Evolutionary conservation across 2,888 invertebrate genomes (phyloP), one percentile per base, ranked within the genome.

Genomic region (Psylliodes chrysocephalus): DNA sequence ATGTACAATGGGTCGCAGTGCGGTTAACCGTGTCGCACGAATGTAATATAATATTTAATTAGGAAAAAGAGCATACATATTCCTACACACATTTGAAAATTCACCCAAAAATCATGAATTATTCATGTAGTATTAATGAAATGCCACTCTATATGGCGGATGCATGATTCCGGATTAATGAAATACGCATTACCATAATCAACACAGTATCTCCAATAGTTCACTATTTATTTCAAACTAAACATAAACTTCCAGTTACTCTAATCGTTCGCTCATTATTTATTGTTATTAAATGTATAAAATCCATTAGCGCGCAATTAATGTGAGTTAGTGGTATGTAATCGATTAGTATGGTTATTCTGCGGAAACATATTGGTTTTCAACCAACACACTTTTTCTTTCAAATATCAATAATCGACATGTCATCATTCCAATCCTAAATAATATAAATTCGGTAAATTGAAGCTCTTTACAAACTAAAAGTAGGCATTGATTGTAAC

Each of bases 171-270:
- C n/a, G n/a, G 47, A 49, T 15, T 49, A 49, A 49, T 49, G 28
- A 28, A 49, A 49, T 30, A n/a, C 12, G 10, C 49, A 49, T 49
- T 49, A 49, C 28, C 49, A 49, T 49, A 49, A 49, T 49, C 49
- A 49, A 49, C 49, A 49, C 15, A 15, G 7, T 28, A 49, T 28
- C 15, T 49, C 22, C 28, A 17, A 49, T 47, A 47, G 28, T 47
- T 15, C 28, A 17, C 28, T n/a, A 19, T 49, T 49, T 49, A 49
- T 30, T 14, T 10, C 47, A 42, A 18, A 42, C 8, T 28, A 18
- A 44, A 47, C 47, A 19, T 25, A 25, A 19, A 49, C 28, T 49
- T 49, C 49, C 28, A 49, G 28, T 14, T 2, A 30, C 28, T 17
- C 2, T 49, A 49, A 49, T 25, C 49, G 30, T 22, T 28, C 15